Percentiles rank a stretch among this genome's conserved stretches.
phyloP scores from a whole-genome alignment of 2,113 vertebrate genomes.

The Corythaixoides concolor region DNA sequence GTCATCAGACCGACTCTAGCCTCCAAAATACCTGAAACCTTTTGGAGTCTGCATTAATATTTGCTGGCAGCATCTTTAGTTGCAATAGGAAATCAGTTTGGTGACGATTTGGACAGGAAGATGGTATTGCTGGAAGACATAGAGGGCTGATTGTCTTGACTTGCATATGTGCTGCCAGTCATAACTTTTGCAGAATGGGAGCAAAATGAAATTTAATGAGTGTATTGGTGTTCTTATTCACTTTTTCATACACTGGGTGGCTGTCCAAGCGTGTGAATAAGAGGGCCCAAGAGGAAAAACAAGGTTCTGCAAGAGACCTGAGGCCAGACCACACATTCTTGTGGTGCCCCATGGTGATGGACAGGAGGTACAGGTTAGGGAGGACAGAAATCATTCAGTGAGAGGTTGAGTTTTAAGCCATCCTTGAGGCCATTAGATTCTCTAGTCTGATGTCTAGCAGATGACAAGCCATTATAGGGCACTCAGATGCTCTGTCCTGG shows the following conservation, averaged over 20 bases:
- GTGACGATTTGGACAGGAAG: neutral
- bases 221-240: neutral
- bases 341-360: neutral
- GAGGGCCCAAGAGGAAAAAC: neutral
- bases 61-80: neutral
- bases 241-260: neutral
- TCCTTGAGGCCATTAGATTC: neutral
- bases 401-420: neutral
- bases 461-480: neutral
- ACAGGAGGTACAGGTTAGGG: neutral
- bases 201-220: neutral
- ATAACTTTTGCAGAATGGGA: neutral
- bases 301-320: neutral
- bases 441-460: neutral
- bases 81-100: neutral
- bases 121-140: neutral
- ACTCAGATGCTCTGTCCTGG: neutral
- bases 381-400: neutral
- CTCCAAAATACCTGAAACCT: neutral
- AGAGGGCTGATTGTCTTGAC: neutral
- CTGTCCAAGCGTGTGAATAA: neutral
- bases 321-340: fast-evolving
- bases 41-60: neutral
- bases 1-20: neutral
- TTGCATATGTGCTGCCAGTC: neutral